Conservation (phyloP, 2,888 invertebrate genomes). For the Tachina fera region DNA sequence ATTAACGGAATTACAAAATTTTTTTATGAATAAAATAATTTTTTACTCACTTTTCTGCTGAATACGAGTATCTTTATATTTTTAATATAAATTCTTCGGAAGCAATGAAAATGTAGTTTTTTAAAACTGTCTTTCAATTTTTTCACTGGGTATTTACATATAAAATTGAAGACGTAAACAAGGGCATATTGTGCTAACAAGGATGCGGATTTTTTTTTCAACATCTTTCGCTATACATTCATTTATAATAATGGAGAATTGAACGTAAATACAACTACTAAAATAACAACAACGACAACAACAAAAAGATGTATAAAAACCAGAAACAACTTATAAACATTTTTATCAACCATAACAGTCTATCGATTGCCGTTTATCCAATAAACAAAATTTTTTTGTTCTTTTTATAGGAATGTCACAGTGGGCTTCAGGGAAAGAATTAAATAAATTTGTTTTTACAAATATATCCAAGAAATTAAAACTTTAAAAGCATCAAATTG, state of each 20-base stretch:
- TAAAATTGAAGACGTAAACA: not conserved
- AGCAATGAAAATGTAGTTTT: no score
- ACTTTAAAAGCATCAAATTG: no score
- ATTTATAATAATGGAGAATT: constrained; percentile 25
- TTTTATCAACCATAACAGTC: constrained; percentile 64
- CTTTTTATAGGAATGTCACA: constrained; percentile 1
- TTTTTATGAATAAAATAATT: no score
- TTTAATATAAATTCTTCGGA: no score
- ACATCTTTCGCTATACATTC: constrained; percentile 24
- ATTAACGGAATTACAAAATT: no score
- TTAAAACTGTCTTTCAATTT: no score
- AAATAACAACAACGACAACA: not conserved
- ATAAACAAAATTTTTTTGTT: constrained; percentile 25
- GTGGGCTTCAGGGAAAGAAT: not conserved
- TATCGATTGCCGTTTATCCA: constrained; percentile 68
- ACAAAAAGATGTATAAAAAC: constrained; percentile 36
- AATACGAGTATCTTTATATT: no score
- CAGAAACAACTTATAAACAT: constrained; percentile 41
- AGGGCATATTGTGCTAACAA: constrained; percentile 6
- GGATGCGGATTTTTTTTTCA: constrained; percentile 30
- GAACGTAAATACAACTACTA: constrained; percentile 1
- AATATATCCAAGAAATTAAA: no score
- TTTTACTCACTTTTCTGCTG: no score
- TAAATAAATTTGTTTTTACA: no score
- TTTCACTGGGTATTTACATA: not conserved